Evolutionary conservation across 2,113 vertebrate genomes (phyloP), one percentile per base, ranked within the genome.

Genomic region (Lucifuga dentata): DNA sequence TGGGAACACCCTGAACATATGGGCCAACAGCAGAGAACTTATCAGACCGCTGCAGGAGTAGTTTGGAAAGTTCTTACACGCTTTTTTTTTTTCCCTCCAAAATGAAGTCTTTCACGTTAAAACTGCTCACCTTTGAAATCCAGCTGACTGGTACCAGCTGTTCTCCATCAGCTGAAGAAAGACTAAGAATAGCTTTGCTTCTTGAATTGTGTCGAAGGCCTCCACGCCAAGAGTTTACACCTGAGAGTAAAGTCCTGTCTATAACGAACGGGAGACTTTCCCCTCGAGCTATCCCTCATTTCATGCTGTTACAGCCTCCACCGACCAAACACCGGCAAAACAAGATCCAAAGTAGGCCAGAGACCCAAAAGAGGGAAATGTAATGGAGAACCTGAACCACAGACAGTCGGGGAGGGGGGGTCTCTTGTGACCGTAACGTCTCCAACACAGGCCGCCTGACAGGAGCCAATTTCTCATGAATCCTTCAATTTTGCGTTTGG

Each of bases 401-500:
- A 63, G 58, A 74, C 73, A 76, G 71, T 80, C 74, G 65, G 53
- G 67, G 45, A 56, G 81, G 65, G 53, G 67, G 45, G 59, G 81
- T 84, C 84, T 69, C 85, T 26, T 19, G 72, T 66, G 78, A 74
- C 72, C 33, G 40, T 9, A 44, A 16, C 13, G 19, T 83, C 77
- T 83, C 58, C 43, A 24, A 38, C 80, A 66, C 70, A 73, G 48
- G 70, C 67, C 65, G 35, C 59, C 66, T 65, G 55, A 33, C 71
- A 63, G 77, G 80, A 84, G 67, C 73, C 73, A 52, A 43, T 74
- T 85, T 15, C 19, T 36, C 23, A 53, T 53, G 57, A 90, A 83
- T 79, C 73, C 78, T 88, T 80, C 76, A 69, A 63, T 88, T 90
- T 84, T 57, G 16, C 73, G 59, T 86, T 86, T 81, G 81, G 84